A percentile compares a stretch with the other conserved stretches of the same genome.
Evolutionary conservation across 2,797 vertebrate genomes (phyloP).

Genomic region (Parauchenoglanis ngamensis): DNA sequence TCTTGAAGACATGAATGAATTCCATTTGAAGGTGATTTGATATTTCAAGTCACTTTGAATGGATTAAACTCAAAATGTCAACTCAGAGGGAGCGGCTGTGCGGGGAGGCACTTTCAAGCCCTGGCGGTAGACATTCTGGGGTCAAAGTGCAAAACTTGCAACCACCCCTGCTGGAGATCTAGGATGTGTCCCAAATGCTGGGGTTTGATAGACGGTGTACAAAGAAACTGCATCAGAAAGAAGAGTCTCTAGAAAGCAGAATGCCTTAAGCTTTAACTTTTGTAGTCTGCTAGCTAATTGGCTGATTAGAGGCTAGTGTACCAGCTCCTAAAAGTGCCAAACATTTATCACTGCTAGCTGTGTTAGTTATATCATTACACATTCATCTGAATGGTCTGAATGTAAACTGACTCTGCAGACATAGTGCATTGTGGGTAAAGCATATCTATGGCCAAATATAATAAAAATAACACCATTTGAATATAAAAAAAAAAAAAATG

Average conservation of each 20-base stretch:
- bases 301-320: not conserved
- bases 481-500: not conserved
- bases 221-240: not conserved
- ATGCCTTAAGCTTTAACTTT: not conserved
- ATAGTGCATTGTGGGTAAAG: not conserved
- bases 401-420: not conserved
- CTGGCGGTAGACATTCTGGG: constrained; percentile 20
- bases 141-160: constrained; percentile 56
- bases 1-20: constrained; percentile 65
- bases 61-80: constrained; percentile 62
- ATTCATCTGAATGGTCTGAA: not conserved
- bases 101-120: constrained; percentile 49
- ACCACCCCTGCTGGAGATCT: constrained; percentile 32
- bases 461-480: not conserved
- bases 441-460: no score
- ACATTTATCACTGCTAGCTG: not conserved
- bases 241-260: not conserved
- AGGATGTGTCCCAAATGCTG: constrained; percentile 12
- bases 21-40: constrained; percentile 67
- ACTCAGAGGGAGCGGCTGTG: constrained; percentile 51
- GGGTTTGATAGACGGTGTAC: constrained; percentile 8
- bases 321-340: not conserved
- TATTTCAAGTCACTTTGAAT: constrained; percentile 62
- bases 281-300: not conserved
- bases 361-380: not conserved